These are phyloP conservation scores for Philotrypesis tridentata DNA, from an alignment of 1,140 invertebrate genomes.

Conservation along the genomic window DNA sequence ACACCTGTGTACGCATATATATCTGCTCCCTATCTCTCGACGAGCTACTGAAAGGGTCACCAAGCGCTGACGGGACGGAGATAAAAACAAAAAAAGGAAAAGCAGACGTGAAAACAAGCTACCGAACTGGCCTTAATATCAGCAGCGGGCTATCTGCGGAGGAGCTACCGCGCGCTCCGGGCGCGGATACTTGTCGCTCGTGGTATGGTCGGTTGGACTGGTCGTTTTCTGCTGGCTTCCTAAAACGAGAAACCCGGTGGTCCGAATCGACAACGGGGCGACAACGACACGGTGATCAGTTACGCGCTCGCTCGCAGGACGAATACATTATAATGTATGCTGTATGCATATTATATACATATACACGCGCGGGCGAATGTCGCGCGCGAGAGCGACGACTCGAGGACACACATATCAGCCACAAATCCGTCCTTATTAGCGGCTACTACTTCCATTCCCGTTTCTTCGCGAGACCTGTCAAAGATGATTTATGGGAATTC, in stretches of 20 bases:
- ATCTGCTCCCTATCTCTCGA: slow-evolving; percentile 13
- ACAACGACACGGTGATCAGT: slow-evolving; percentile 42
- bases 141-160: slow-evolving; percentile 18
- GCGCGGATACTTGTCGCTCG: neutral
- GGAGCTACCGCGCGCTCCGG: neutral
- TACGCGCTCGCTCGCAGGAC: slow-evolving; percentile 35
- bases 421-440: slow-evolving; percentile 47
- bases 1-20: too few species aligned
- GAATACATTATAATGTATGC: slow-evolving; percentile 46
- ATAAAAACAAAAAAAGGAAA: neutral
- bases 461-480: slow-evolving; percentile 42
- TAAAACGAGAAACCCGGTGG: slow-evolving; percentile 48
- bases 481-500: slow-evolving; percentile 53
- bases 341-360: neutral
- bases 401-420: slow-evolving; percentile 19
- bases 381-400: slow-evolving; percentile 10
- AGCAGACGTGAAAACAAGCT: slow-evolving; percentile 46
- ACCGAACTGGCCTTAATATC: slow-evolving; percentile 48
- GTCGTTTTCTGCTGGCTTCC: slow-evolving; percentile 37
- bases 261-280: slow-evolving; percentile 30
- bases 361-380: neutral
- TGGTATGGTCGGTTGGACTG: too few species aligned
- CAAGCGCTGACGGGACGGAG: neutral
- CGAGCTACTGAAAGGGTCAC: slow-evolving; percentile 48
- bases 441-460: slow-evolving; percentile 47